Percentiles rank a stretch among this genome's conserved stretches.
These are phyloP conservation scores for Trididemnum clinides DNA, from an alignment of 23 tunicate genomes.

Conservation along the genomic window DNA sequence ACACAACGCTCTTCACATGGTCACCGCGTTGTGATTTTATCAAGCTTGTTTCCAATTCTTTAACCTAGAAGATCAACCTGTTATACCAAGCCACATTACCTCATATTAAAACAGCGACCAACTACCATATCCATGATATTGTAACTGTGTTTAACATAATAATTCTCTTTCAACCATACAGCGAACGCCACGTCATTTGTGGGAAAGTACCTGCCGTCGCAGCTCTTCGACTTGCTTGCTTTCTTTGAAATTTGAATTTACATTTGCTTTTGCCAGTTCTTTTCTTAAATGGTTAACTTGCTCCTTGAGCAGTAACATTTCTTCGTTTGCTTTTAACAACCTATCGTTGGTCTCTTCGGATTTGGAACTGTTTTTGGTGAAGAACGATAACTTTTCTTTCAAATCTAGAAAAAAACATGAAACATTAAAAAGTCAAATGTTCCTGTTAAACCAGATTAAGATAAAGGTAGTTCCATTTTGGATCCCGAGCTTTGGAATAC, in stretches of 20 bases:
- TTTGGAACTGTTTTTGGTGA: not conserved
- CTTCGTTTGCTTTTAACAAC: not conserved
- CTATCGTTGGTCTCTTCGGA: not conserved
- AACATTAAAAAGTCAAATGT: too few relatives aligned
- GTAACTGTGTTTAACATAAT: too few relatives aligned
- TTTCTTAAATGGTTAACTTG: not conserved
- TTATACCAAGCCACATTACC: too few relatives aligned
- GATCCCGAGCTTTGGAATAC: too few relatives aligned
- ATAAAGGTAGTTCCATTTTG: too few relatives aligned
- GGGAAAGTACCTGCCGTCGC: conserved; percentile 36
- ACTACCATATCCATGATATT: too few relatives aligned
- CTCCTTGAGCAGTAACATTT: not conserved
- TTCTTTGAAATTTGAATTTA: not conserved
- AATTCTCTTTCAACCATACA: too few relatives aligned
- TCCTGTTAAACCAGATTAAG: too few relatives aligned
- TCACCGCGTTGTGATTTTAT: conserved; percentile 10
- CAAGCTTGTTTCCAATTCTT: conserved; percentile 39
- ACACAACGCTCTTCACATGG: conserved; percentile 11
- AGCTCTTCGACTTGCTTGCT: conserved; percentile 10
- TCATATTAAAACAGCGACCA: too few relatives aligned
- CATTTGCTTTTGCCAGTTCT: not conserved
- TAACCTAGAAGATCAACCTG: conserved; percentile 19
- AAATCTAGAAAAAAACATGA: not conserved
- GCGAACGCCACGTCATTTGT: too few relatives aligned
- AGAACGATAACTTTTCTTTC: not conserved